Conservation (phyloP, 2,113 vertebrate species). For the Alligator mississippiensis region DNA sequence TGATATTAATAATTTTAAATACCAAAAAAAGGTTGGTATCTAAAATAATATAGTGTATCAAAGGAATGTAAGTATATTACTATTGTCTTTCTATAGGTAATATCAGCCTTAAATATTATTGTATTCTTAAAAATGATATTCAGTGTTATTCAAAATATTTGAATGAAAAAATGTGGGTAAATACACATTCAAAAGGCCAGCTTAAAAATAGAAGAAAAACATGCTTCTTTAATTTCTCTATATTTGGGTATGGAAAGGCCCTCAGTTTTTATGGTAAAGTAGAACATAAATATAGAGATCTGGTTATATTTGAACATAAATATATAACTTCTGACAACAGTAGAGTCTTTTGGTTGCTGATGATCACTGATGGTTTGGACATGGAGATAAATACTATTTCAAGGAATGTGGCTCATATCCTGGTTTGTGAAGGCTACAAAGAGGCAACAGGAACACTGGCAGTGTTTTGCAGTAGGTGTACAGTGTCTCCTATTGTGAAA, state of each 20-base stretch:
- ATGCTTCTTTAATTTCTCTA: slow-evolving; percentile 12
- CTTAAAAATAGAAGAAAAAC: not conserved
- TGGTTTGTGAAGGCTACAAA: not conserved
- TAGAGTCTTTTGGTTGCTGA: rapidly evolving
- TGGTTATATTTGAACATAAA: not conserved
- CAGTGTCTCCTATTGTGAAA: no score
- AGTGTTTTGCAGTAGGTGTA: no score
- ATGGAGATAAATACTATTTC: not conserved
- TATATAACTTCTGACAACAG: not conserved
- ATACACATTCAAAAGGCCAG: not conserved
- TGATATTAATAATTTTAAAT: slow-evolving; percentile 33
- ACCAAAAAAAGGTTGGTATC: slow-evolving; percentile 8
- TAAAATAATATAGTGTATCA: not conserved
- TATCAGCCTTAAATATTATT: not conserved
- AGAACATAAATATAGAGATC: not conserved
- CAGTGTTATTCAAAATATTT: not conserved
- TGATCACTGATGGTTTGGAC: not conserved
- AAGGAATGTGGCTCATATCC: not conserved
- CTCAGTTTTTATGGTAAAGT: not conserved
- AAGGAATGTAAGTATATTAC: not conserved
- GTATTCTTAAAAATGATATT: not conserved
- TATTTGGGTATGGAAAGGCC: slow-evolving; percentile 38
- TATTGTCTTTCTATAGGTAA: not conserved
- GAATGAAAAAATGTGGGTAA: slow-evolving; percentile 2
- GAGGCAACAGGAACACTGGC: not conserved